Percentiles rank a stretch among this genome's conserved stretches.
Conservation (phyloP, 2,888 invertebrate species). For the Busseola fusca region DNA sequence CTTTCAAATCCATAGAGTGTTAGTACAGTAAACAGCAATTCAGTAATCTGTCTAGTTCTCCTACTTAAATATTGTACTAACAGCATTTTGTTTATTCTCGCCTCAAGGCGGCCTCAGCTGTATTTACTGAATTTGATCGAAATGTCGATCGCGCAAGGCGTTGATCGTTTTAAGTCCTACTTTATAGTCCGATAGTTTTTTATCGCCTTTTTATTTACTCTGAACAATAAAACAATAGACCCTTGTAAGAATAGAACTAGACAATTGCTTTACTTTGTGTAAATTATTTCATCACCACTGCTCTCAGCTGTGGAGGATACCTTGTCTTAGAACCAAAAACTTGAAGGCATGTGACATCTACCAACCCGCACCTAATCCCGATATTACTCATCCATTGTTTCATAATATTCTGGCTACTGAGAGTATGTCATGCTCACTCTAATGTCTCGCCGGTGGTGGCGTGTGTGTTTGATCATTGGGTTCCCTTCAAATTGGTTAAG, state of each 20-base stretch:
- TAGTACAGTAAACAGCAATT: conserved; percentile 7
- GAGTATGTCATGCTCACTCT: too few species aligned
- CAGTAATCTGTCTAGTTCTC: conserved; percentile 5
- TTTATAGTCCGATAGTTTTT: conserved; percentile 58
- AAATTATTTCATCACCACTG: not conserved
- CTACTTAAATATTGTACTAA: conserved; percentile 27
- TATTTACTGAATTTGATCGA: conserved; percentile 37
- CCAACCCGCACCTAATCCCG: too few species aligned
- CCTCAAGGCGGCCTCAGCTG: conserved; percentile 15
- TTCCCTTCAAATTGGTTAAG: too few species aligned
- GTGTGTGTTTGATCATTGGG: too few species aligned
- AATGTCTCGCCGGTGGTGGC: too few species aligned
- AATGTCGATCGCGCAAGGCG: conserved; percentile 37
- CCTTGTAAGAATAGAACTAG: conserved; percentile 21
- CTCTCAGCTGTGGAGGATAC: not conserved
- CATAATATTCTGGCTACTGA: too few species aligned
- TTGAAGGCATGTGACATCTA: too few species aligned
- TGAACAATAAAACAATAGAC: conserved; percentile 42
- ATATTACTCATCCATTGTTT: too few species aligned
- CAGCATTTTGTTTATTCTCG: conserved; percentile 19
- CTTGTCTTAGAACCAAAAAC: not conserved
- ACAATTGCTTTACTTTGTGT: not conserved
- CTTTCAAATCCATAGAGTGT: too few species aligned
- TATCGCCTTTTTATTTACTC: conserved; percentile 51
- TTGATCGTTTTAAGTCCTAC: conserved; percentile 39